Percentiles rank a stretch among this genome's conserved stretches.
Conservation (phyloP, 2,888 invertebrate species). For the Aquatica leii region DNA sequence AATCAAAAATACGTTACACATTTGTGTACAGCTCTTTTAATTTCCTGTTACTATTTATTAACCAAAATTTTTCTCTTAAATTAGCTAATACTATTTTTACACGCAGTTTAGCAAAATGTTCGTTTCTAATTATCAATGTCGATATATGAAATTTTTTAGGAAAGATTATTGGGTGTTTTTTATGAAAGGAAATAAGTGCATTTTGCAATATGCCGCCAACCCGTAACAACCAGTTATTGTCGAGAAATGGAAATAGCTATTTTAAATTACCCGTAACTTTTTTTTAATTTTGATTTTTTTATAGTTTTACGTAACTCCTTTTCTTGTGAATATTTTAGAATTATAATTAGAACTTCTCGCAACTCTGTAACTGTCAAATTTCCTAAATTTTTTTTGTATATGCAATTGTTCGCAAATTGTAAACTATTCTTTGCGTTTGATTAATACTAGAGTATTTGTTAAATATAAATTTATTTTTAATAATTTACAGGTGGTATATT, state of each 20-base stretch:
- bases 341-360: neutral
- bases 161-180: neutral
- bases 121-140: neutral
- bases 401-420: neutral
- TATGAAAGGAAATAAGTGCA: neutral
- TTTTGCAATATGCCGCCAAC: neutral
- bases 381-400: neutral
- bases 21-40: neutral
- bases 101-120: neutral
- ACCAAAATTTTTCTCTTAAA: neutral
- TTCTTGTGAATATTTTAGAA: conserved; percentile 5
- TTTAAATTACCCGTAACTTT: neutral
- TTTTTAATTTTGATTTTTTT: neutral
- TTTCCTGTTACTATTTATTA: neutral
- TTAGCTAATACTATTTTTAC: neutral
- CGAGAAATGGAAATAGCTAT: neutral
- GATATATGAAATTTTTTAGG: neutral
- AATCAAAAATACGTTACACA: neutral
- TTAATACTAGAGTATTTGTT: neutral
- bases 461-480: too few relatives aligned
- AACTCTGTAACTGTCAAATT: neutral
- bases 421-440: conserved; percentile 2
- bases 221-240: neutral
- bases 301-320: neutral
- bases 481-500: too few relatives aligned